Evolutionary conservation across 2,113 vertebrate genomes (phyloP).

Genomic region (Sylvia atricapilla): DNA sequence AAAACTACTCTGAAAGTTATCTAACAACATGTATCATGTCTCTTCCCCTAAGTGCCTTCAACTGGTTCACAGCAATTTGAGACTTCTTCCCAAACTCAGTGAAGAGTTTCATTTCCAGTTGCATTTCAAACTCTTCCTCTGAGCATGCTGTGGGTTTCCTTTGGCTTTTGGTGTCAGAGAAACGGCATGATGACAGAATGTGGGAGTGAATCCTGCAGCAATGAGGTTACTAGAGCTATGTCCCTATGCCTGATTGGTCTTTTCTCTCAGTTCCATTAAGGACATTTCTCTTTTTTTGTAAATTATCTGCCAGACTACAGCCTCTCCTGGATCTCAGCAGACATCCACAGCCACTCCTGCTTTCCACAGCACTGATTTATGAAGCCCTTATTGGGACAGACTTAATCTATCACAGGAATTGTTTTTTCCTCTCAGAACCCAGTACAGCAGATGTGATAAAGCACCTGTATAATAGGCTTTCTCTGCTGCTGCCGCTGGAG

Average conservation of each 20-base stretch:
- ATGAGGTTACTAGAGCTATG: background rate
- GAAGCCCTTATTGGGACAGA: conserved; percentile 28
- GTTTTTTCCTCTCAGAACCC: conserved; percentile 23
- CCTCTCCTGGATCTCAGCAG: background rate
- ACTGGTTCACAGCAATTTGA: background rate
- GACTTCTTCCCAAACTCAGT: background rate
- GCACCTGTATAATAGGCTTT: conserved; percentile 40
- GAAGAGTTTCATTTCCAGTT: background rate
- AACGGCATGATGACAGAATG: rapidly evolving
- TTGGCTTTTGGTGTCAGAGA: background rate
- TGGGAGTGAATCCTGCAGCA: background rate
- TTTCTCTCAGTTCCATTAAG: background rate
- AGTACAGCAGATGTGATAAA: conserved; percentile 30
- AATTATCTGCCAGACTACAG: background rate
- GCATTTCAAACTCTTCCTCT: background rate
- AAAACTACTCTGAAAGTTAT: background rate
- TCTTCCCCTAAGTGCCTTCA: background rate
- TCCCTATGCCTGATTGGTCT: background rate
- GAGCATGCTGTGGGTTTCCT: background rate
- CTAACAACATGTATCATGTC: background rate
- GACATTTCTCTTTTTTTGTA: background rate
- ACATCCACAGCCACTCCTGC: conserved; percentile 4
- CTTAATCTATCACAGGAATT: conserved; percentile 47
- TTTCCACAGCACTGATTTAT: conserved; percentile 37
- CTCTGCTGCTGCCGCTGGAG: background rate